Conservation (phyloP, 1,140 invertebrate genomes). For the Chironomus tepperi region DNA sequence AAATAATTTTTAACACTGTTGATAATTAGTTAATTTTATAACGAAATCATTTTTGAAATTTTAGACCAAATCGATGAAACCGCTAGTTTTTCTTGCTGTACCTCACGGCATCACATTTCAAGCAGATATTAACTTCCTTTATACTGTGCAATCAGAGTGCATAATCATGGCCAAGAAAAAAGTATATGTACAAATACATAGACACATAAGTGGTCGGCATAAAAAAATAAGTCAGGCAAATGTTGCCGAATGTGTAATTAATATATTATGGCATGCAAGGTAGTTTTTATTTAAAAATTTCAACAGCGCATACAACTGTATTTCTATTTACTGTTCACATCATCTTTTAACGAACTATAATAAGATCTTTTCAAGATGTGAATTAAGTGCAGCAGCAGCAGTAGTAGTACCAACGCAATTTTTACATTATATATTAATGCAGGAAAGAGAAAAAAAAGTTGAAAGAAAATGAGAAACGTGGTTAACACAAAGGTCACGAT, state of each 20-base stretch:
- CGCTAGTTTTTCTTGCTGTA: not conserved
- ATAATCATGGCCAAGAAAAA: not conserved
- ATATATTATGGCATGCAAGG: not conserved
- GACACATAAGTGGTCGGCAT: not conserved
- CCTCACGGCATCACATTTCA: not conserved
- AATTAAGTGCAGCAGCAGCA: not conserved
- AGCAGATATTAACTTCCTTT: not conserved
- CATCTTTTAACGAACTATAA: not conserved
- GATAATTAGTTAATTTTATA: too few species aligned
- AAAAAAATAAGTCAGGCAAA: not conserved
- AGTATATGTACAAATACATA: not conserved
- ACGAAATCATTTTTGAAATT: not conserved
- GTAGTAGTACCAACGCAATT: not conserved
- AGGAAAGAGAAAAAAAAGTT: not conserved
- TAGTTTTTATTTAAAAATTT: not conserved
- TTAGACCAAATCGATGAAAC: not conserved
- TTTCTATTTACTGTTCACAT: not conserved
- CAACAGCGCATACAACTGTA: not conserved
- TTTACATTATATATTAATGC: not conserved
- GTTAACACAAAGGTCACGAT: conserved; percentile 16
- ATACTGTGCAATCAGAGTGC: not conserved
- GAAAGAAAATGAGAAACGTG: not conserved
- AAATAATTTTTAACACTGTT: too few species aligned
- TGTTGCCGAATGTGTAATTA: conserved; percentile 1
- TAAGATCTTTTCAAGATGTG: conserved; percentile 9